Evolutionary conservation across 2,113 vertebrate species (phyloP), one percentile per base, ranked within the genome.

Genomic region (Leptobrachium leishanense): DNA sequence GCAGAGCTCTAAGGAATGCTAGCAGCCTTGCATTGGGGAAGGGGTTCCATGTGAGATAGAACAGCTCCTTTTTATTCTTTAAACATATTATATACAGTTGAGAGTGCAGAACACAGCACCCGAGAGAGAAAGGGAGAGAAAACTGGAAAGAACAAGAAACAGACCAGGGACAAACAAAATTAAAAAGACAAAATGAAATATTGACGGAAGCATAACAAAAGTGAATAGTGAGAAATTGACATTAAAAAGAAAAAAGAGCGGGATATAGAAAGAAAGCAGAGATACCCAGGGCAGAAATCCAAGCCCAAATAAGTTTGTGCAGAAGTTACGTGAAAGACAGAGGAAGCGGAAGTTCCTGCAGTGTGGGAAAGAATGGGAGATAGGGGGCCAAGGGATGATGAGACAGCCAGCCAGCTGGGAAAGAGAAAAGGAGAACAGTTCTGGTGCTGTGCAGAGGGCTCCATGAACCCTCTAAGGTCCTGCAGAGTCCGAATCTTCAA

Each of bases 401-500:
- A 67, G 53, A 66, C 63, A 79, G 77, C 77, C 77, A 79, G 77
- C 77, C 77, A 64, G 77, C 77, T 73, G 70, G 77, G 77, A 44
- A 62, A 69, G 42, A 43, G 55, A 15, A 59, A 41, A 65, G 76
- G 77, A 79, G 20, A 68, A 79, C 70, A 79, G 77, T 79, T 62
- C 43, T 67, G 77, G 77, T 74, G 71, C 77, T 79, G 77, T 79
- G 70, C 64, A 79, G 63, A 64, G 40, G 20, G 62, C 42, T 46
- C 12, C 11, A 44, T 55, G 12, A 39, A 43, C 50, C 54, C 85
- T 86, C 89, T 94, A 93, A 76, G 92, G 91, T 88, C 88, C 92
- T 82, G 91, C 72, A 81, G 92, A 93, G 86, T 92, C 92, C 84
- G 91, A 91, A 88, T 94, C 92, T 88, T 94, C 93, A 0, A 93